Evolutionary conservation across 2,888 invertebrate genomes (phyloP).

Genomic region (Chrysolina americana): DNA sequence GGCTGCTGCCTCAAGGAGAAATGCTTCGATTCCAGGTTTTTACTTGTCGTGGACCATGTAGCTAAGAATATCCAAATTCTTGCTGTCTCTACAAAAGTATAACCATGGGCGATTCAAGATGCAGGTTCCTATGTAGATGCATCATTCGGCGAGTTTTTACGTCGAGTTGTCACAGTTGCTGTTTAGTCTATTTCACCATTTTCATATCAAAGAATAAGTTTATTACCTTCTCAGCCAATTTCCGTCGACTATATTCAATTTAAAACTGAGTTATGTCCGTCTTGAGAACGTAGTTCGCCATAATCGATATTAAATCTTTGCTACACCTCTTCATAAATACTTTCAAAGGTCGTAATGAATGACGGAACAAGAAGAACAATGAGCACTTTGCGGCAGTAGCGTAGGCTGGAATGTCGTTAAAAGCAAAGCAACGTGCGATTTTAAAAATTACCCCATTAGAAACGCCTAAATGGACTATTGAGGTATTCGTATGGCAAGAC

Average conservation of each 20-base stretch:
- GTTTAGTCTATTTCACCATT: no score
- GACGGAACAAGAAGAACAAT: slow-evolving; percentile 29
- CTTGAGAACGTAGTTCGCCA: background rate
- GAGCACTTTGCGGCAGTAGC: slow-evolving; percentile 30
- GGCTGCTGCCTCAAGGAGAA: no score
- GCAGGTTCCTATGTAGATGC: no score
- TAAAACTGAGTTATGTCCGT: background rate
- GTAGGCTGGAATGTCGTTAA: slow-evolving; percentile 42
- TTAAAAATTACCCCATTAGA: slow-evolving; percentile 34
- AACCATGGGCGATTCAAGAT: no score
- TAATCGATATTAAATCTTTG: slow-evolving; percentile 29
- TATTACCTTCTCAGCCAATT: no score
- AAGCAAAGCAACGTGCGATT: slow-evolving; percentile 30
- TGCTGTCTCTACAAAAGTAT: no score
- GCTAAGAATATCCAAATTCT: no score
- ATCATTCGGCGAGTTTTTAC: no score
- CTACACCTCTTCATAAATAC: slow-evolving; percentile 35
- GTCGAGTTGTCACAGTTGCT: no score
- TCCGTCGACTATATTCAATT: background rate
- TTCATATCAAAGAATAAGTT: no score
- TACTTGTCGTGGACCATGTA: no score
- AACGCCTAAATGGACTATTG: slow-evolving; percentile 24
- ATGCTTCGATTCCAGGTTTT: no score
- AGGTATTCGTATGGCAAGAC: slow-evolving; percentile 13
- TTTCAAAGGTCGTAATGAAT: slow-evolving; percentile 31